Percentiles rank a stretch among this genome's conserved stretches.
Evolutionary conservation across 1,140 invertebrate genomes (phyloP).

Genomic region (Drosophila lini): DNA sequence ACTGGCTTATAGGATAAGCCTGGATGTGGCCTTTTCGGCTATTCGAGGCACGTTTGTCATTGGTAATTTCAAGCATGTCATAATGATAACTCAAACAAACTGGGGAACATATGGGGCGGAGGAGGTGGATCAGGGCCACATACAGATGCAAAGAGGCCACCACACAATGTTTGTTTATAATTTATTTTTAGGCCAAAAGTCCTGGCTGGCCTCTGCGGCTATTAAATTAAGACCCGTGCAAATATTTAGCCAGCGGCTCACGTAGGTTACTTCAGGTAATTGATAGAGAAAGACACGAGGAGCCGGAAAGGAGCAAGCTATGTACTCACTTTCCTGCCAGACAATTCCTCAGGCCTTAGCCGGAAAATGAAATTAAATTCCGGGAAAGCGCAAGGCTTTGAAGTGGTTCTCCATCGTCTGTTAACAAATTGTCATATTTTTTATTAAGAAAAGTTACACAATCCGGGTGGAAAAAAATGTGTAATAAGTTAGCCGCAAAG

Average conservation of each 20-base stretch:
- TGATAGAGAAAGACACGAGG: constrained; percentile 17
- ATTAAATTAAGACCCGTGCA: constrained; percentile 61
- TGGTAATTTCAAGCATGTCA: constrained; percentile 82
- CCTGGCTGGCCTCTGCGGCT: constrained; percentile 39
- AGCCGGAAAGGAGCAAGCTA: not conserved
- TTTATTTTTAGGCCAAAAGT: constrained; percentile 41
- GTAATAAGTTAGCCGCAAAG: constrained; percentile 46
- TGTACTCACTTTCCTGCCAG: not conserved
- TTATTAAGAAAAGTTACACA: constrained; percentile 32
- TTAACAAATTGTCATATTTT: constrained; percentile 44
- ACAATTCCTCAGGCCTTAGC: constrained; percentile 3
- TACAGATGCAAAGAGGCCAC: constrained; percentile 37
- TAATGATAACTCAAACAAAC: constrained; percentile 79
- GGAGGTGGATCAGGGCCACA: not conserved
- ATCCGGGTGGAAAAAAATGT: not conserved
- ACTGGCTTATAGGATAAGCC: constrained; percentile 14
- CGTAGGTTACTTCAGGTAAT: constrained; percentile 54
- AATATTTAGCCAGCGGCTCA: constrained; percentile 50
- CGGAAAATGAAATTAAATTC: constrained; percentile 43
- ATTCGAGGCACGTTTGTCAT: constrained; percentile 77
- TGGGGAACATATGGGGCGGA: constrained; percentile 23
- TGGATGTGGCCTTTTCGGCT: constrained; percentile 37
- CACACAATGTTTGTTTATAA: constrained; percentile 44
- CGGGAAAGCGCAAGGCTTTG: constrained; percentile 37
- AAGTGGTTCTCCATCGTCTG: constrained; percentile 25